Base-by-base conservation (phyloP, 2,888 invertebrate genomes). In the Metellina segmentata region DNA sequence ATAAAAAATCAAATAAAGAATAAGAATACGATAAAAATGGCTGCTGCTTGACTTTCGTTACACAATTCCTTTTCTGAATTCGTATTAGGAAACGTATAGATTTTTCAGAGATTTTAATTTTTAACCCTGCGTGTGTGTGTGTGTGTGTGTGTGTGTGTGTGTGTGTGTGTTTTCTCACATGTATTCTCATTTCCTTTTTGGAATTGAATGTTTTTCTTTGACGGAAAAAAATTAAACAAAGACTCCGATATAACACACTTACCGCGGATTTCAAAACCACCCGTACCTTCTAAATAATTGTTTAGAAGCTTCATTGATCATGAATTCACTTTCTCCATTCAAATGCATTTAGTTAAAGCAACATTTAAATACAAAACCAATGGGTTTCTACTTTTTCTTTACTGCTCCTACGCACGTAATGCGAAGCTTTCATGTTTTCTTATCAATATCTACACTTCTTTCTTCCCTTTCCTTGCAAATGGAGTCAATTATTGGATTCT, bases 401-500 rank as follows among this genome's bases (percentile, higher is more conserved):
- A 70, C 69, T 70, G 49, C 70, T 69, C 69, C 77, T 51, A 52
- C n/a, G 49, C 34, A 34, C 34, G 53, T 13, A 20, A 51, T 7
- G 34, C 8, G 34, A 34, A 34, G 6, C 69, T 81, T 81, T 81
- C 61, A 81, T 81, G 48, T 61, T 82, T 20, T 82, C 82, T 82
- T 82, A 82, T 82, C 82, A 71, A 48, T 71, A 13, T n/a, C 48
- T 81, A 13, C 81, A 70, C 48, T 48, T 48, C 51, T 53, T 52
- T 53, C 7, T 53, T 11, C 7, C 0, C 16, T 1, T 53, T n/a
- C 79, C 7, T 53, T 13, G 6, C 49, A 74, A 85, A 79, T 79
- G 79, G 87, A 81, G 52, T 78, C 87, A 87, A 87, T 87, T 87
- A 87, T 81, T 72, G 87, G 79, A 52, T 19, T 72, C 51, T 79